These are phyloP conservation scores for Drosophila truncata DNA, from an alignment of 1,140 invertebrate species.

Conservation along the genomic window DNA sequence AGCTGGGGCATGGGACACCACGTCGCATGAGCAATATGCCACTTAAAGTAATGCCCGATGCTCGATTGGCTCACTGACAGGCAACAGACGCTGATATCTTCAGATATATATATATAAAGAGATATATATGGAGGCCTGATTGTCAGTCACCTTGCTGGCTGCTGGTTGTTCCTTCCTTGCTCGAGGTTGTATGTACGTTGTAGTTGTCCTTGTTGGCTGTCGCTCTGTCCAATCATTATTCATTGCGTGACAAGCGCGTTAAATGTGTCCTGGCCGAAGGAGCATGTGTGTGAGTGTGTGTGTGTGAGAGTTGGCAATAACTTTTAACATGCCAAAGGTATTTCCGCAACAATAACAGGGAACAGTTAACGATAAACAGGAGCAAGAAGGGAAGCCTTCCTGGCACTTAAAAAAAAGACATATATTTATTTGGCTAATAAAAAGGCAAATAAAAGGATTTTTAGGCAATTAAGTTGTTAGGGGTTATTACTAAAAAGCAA, in stretches of 20 bases:
- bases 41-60: constrained; percentile 71
- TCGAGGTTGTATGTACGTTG: constrained; percentile 14
- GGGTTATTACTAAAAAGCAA: background rate
- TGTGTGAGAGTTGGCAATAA: constrained; percentile 65
- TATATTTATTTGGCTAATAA: constrained; percentile 3
- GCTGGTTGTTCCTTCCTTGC: constrained; percentile 2
- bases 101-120: background rate
- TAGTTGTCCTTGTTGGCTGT: constrained; percentile 40
- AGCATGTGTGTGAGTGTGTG: constrained; percentile 16
- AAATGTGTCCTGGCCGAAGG: constrained; percentile 61
- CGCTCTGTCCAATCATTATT: constrained; percentile 77
- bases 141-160: constrained; percentile 22
- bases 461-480: background rate
- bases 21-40: constrained; percentile 80
- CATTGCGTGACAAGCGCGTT: constrained; percentile 81
- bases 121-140: constrained; percentile 1
- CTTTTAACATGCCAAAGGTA: constrained; percentile 74
- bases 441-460: background rate
- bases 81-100: constrained; percentile 63
- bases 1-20: constrained; percentile 36
- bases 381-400: background rate
- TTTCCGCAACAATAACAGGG: constrained; percentile 59
- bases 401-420: constrained; percentile 51
- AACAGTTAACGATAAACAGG: constrained; percentile 33
- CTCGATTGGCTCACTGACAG: constrained; percentile 76